A percentile compares a stretch with the other conserved stretches of the same genome.
Evolutionary conservation across 2,888 invertebrate genomes (phyloP).

Genomic region (Mythimna vitellina): DNA sequence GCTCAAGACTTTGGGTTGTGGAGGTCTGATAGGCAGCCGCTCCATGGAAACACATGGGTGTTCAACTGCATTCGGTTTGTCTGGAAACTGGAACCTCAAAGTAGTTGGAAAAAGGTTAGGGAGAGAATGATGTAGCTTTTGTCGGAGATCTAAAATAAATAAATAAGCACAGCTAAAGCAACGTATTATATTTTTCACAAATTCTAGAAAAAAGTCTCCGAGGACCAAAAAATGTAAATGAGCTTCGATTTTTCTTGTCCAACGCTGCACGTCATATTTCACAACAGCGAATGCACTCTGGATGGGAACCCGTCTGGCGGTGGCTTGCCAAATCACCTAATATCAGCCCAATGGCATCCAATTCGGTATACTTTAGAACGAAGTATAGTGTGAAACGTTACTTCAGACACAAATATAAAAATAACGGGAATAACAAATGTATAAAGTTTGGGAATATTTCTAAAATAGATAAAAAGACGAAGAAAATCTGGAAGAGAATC

Average conservation of each 20-base stretch:
- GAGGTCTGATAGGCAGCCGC: too few relatives aligned
- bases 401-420: slow-evolving; percentile 17
- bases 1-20: too few relatives aligned
- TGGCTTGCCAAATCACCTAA: slow-evolving; percentile 65
- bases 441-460: not conserved
- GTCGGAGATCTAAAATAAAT: too few relatives aligned
- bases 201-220: not conserved
- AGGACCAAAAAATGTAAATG: slow-evolving; percentile 34
- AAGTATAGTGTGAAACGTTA: slow-evolving; percentile 22
- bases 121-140: too few relatives aligned
- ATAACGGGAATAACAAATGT: slow-evolving; percentile 2
- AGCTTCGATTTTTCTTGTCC: slow-evolving; percentile 45
- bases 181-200: not conserved
- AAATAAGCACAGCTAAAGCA: not conserved
- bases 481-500: not conserved
- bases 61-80: too few relatives aligned
- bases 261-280: slow-evolving; percentile 46
- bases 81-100: too few relatives aligned
- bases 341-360: slow-evolving; percentile 62
- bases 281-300: slow-evolving; percentile 53
- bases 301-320: slow-evolving; percentile 42
- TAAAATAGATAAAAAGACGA: not conserved
- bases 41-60: too few relatives aligned
- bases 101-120: too few relatives aligned
- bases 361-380: slow-evolving; percentile 42